Evolutionary conservation across 1,140 invertebrate species (phyloP), one percentile per base, ranked within the genome.

Genomic region (Stegodyphus dumicola): DNA sequence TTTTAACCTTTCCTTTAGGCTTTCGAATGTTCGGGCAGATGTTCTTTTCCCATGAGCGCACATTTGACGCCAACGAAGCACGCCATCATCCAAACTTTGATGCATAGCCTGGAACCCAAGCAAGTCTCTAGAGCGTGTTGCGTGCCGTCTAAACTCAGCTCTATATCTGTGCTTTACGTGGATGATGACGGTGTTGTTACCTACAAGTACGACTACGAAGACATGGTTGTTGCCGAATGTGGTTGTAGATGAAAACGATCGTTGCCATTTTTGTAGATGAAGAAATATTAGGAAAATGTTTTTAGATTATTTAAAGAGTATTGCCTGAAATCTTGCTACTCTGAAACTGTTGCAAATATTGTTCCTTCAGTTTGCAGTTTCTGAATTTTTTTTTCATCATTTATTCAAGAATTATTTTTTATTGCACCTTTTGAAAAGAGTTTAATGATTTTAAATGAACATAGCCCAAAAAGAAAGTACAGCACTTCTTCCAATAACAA

Each of bases 21-120:
- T 0, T 97, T 95, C 90, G 98, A 96, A 90, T 98, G 97, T 91
- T 94, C 94, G 88, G 97, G 97, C 3, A 96, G 97, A 91, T 98
- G 97, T 89, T 95, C 95, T 90, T 98, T 98, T 88, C 96, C 97
- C 0, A 90, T 98, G 9, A 90, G 90, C 73, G 89, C 90, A 9
- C 95, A 96, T 88, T 96, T 97, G 94, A 98, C 98, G 90, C 96
- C 96, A 15, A 98, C 97, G 0, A 98, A 98, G 91, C 97, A 98
- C 90, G 97, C 97, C 0, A 97, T 98, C 88, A 96, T 98, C 6
- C 97, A 98, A 91, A 98, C 96, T 1, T 91, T 98, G 74, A 96
- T 97, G n/a, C 95, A 97, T 91, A 92, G 97, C 6, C 92, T 97
- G 88, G 94, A 94, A 87, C 96, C 96, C 0, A 93, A 93, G 9